phyloP scores from a whole-genome alignment of 2,888 invertebrate genomes.

The Caenorhabditis imperialis region DNA sequence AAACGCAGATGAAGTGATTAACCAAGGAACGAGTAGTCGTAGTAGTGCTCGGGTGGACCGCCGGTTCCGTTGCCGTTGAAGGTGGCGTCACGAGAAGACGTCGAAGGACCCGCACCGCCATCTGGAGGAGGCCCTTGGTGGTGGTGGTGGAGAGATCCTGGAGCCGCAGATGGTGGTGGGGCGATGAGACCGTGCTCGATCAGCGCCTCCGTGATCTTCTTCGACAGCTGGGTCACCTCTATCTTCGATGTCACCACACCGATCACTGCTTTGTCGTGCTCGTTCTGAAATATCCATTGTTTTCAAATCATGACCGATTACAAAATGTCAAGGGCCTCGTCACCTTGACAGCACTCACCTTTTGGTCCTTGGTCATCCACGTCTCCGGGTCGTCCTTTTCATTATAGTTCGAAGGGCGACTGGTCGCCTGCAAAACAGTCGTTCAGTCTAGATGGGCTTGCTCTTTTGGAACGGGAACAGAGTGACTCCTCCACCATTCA shows the following conservation, averaged over 20 bases:
- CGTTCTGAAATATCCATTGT: constrained; percentile 21
- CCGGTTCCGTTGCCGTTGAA: constrained; percentile 10
- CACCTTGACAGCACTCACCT: constrained; percentile 22
- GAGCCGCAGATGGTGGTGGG: not conserved
- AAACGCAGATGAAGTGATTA: too few relatives aligned
- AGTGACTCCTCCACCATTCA: too few relatives aligned
- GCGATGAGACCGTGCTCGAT: constrained; percentile 29
- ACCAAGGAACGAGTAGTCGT: constrained; percentile 56
- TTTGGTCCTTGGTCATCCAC: constrained; percentile 49
- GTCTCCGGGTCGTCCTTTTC: constrained; percentile 23
- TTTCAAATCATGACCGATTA: not conserved
- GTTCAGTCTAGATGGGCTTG: too few relatives aligned
- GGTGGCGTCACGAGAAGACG: constrained; percentile 5
- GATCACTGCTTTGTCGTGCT: constrained; percentile 50
- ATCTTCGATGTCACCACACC: constrained; percentile 50
- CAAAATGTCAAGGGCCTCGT: not conserved
- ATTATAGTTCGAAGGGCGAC: constrained; percentile 30
- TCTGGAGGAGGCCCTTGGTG: constrained; percentile 18
- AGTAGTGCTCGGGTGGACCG: constrained; percentile 47
- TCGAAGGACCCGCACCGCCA: constrained; percentile 16
- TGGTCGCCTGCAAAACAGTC: constrained; percentile 17
- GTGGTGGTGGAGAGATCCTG: not conserved
- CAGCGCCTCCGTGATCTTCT: constrained; percentile 52
- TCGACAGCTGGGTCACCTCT: constrained; percentile 49
- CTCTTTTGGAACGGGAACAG: too few relatives aligned